Percentiles rank a stretch among this genome's conserved stretches.
Conservation (phyloP, 2,113 vertebrate genomes). For the Ciconia stormi region DNA sequence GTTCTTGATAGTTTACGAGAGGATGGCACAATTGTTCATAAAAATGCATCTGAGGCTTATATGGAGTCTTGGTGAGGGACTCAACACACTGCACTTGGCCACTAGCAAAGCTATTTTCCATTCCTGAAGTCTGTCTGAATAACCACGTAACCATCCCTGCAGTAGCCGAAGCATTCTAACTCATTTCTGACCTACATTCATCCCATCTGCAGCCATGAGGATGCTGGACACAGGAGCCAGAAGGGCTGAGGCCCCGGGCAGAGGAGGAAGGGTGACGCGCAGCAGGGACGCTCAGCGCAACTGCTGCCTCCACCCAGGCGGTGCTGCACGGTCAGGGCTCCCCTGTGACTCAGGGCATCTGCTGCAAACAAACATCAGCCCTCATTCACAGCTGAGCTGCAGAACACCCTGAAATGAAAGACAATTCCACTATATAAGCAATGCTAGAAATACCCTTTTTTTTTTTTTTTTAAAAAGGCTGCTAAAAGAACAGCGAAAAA, state of each 20-base stretch:
- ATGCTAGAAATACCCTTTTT: background rate
- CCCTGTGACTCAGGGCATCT: background rate
- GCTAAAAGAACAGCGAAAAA: background rate
- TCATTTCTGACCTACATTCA: background rate
- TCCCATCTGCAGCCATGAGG: background rate
- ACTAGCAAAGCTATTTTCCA: background rate
- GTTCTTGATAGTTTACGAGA: background rate
- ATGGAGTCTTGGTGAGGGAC: background rate
- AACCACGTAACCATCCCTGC: rapidly evolving
- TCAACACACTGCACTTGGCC: background rate
- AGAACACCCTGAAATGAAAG: background rate
- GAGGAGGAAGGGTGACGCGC: background rate
- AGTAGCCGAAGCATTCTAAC: background rate
- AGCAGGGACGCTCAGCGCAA: background rate
- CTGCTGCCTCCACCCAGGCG: background rate
- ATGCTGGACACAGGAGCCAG: background rate
- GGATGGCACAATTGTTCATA: background rate
- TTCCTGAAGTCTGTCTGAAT: background rate
- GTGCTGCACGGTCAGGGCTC: background rate
- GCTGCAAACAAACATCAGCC: background rate
- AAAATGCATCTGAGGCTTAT: background rate
- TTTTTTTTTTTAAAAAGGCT: background rate
- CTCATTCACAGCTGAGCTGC: background rate
- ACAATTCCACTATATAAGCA: background rate
- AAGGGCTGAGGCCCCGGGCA: background rate